Evolutionary conservation across 2,113 vertebrate genomes (phyloP).

Genomic region (Macquaria australasica): DNA sequence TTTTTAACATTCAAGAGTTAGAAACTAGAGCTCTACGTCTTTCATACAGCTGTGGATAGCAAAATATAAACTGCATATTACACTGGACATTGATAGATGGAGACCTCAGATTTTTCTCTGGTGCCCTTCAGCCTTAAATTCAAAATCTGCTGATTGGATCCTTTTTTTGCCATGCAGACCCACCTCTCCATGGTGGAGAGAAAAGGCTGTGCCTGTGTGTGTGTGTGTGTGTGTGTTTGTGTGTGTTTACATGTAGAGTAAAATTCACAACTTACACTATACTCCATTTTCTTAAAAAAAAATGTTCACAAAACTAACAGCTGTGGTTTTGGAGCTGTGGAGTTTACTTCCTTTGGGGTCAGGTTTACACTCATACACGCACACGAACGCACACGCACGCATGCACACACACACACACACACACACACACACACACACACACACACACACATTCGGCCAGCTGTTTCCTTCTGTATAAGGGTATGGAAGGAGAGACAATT

Average conservation of each 20-base stretch:
- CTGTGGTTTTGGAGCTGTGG: conserved; percentile 29
- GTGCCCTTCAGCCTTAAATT: conserved; percentile 47
- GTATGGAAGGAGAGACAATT: conserved; percentile 26
- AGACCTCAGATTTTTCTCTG: conserved; percentile 16
- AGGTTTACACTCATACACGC: conserved; percentile 17
- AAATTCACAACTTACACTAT: not conserved
- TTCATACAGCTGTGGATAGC: conserved; percentile 19
- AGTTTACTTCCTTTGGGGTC: conserved; percentile 33
- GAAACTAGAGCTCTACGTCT: not conserved
- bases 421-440: not conserved
- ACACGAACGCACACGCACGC: conserved; percentile 3
- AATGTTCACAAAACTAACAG: conserved; percentile 25
- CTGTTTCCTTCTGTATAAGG: conserved; percentile 28
- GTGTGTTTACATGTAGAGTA: not conserved
- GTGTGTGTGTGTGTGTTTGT: conserved; percentile 9
- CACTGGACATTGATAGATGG: conserved; percentile 46
- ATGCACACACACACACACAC: conserved; percentile 5
- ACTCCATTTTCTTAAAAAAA: not conserved
- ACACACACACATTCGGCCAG: conserved; percentile 13
- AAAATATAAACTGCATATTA: conserved; percentile 26
- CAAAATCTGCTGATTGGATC: conserved; percentile 50
- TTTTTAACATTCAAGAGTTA: not conserved
- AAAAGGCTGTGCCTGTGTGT: not conserved
- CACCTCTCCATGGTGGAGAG: not conserved
- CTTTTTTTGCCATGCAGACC: conserved; percentile 11